Conservation (phyloP, 2,888 invertebrate genomes). For the Nephrotoma guestfalica region DNA sequence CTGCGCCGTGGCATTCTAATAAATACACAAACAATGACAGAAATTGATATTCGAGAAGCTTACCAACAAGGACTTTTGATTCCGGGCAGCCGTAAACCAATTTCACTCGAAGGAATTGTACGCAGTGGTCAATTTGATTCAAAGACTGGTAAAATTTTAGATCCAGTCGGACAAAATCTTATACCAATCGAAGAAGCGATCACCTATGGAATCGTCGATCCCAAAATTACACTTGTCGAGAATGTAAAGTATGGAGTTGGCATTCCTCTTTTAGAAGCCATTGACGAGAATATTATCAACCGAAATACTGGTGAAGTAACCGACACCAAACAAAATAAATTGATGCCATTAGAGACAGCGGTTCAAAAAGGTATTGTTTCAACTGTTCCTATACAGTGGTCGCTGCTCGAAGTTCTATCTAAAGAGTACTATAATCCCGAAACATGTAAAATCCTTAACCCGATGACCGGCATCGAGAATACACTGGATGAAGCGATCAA, state of each 20-base stretch:
- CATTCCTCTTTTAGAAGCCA: slow-evolving; percentile 58
- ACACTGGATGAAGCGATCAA: slow-evolving; percentile 62
- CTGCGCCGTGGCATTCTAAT: slow-evolving; percentile 55
- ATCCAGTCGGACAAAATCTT: slow-evolving; percentile 54
- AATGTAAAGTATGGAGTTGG: slow-evolving; percentile 58
- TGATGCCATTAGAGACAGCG: slow-evolving; percentile 55
- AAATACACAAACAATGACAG: slow-evolving; percentile 51
- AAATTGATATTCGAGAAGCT: slow-evolving; percentile 53
- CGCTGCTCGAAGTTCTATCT: slow-evolving; percentile 57
- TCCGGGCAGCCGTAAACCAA: slow-evolving; percentile 50
- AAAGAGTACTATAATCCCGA: slow-evolving; percentile 62
- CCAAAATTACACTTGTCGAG: slow-evolving; percentile 65
- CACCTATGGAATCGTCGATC: slow-evolving; percentile 63
- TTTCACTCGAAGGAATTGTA: slow-evolving; percentile 65
- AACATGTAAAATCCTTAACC: slow-evolving; percentile 61
- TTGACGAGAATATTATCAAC: slow-evolving; percentile 51
- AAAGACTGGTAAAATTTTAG: slow-evolving; percentile 52
- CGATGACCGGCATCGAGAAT: slow-evolving; percentile 56
- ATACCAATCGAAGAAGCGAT: slow-evolving; percentile 63
- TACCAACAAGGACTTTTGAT: slow-evolving; percentile 55
- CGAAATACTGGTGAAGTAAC: slow-evolving; percentile 55
- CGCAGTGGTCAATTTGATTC: slow-evolving; percentile 54
- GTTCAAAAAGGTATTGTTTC: slow-evolving; percentile 53
- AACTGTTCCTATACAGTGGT: slow-evolving; percentile 54
- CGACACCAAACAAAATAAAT: slow-evolving; percentile 53